A percentile compares a stretch with the other conserved stretches of the same genome.
phyloP scores from a whole-genome alignment of 2,113 vertebrate species.

The Oreochromis niloticus region DNA sequence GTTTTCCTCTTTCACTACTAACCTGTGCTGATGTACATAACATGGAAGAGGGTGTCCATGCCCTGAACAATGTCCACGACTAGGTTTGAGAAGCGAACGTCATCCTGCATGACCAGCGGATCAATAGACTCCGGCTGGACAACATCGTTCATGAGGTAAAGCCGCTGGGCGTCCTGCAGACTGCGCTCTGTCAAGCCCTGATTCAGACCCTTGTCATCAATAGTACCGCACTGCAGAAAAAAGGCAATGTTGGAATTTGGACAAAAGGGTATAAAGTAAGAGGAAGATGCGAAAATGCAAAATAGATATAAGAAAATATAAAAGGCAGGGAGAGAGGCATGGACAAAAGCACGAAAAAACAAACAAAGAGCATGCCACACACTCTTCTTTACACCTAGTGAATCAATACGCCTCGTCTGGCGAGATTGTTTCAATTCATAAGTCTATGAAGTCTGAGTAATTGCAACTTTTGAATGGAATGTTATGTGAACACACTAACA shows the following conservation, averaged over 20 bases:
- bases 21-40: constrained; percentile 98
- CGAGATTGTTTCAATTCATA: not conserved
- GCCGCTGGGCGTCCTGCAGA: constrained; percentile 91
- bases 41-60: constrained; percentile 91
- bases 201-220: constrained; percentile 84
- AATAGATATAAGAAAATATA: not conserved
- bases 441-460: not conserved
- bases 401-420: not conserved
- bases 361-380: not conserved
- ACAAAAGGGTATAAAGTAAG: not conserved
- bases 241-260: not conserved
- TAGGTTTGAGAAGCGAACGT: constrained; percentile 89
- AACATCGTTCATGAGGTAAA: constrained; percentile 96
- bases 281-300: not conserved
- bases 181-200: constrained; percentile 92
- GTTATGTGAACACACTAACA: not conserved
- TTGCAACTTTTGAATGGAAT: not conserved
- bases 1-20: constrained; percentile 1
- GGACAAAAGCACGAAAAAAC: not conserved
- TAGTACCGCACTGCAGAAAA: constrained; percentile 82
- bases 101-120: constrained; percentile 91
- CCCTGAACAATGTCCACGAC: constrained; percentile 97
- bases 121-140: constrained; percentile 92
- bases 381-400: not conserved
- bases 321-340: not conserved